Base-by-base conservation (phyloP, 2,888 invertebrate genomes). In the Emmelina monodactyla region DNA sequence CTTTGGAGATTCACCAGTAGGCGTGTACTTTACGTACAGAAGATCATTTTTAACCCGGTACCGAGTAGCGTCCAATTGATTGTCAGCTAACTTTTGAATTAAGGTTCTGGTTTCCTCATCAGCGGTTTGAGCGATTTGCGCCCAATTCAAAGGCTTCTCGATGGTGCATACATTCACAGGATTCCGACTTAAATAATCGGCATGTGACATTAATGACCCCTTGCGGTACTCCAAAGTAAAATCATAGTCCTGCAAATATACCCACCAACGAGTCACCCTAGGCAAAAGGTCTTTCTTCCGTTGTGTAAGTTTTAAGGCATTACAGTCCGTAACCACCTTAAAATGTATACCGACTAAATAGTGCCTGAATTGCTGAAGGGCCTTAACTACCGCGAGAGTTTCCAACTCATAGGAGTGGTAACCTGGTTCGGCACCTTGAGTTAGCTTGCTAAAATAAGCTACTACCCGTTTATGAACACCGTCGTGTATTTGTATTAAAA, bases 41-140 rank as follows among this genome's bases (percentile, higher is more conserved):
- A 38, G 16, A 15, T 38, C 35, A 22, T 38, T 38, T 12, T 29
- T 25, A 9, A 15, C 22, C 2, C 28, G 15, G 14, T 38, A 38
- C 3, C 35, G 31, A 22, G 9, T 29, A n/a, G 38, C 3, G 22
- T 38, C 38, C 5, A 38, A 16, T 22, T 32, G 28, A 2, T 29
- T 29, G 28, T 38, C 28, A 11, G 28, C 28, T 10, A 28, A 5
- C 5, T n/a, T 28, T 28, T 10, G n/a, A 5, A 9, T 28, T 19
- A 19, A 9, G 9, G 19, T 6, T 9, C 5, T 5, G 5, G 19
- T 19, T 9, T 19, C 19, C 19, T 19, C 25, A 25, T 25, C 25
- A 25, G 25, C 25, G 11, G 25, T 11, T 11, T 25, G 25, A 10
- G 6, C 25, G 11, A 25, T 11, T 25, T 25, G 25, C 11, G 25